Evolutionary conservation across 35 echinoderm and acorn worm genomes (phyloP).

Genomic region (Patiria miniata): DNA sequence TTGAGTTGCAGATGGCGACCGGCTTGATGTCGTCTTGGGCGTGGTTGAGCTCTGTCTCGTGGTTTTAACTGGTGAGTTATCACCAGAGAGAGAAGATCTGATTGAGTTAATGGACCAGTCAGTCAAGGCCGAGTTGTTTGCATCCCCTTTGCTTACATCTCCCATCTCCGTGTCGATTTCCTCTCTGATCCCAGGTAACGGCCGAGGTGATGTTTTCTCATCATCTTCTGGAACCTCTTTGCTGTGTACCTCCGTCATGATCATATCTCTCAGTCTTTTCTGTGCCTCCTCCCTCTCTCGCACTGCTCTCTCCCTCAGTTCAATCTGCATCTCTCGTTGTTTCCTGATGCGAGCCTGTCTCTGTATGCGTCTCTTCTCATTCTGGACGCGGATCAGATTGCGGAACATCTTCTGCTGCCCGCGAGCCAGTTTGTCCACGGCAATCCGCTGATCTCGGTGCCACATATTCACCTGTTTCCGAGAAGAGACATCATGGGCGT

Average conservation of each 20-base stretch:
- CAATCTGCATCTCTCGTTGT: slow-evolving; percentile 50
- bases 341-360: slow-evolving; percentile 50
- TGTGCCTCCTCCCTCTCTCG: slow-evolving; percentile 51
- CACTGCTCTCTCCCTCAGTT: slow-evolving; percentile 62
- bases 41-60: not conserved
- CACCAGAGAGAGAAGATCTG: not conserved
- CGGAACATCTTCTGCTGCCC: slow-evolving; percentile 63
- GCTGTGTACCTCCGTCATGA: slow-evolving; percentile 32
- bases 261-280: slow-evolving; percentile 30
- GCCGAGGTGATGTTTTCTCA: not conserved
- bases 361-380: slow-evolving; percentile 66
- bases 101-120: too few species aligned
- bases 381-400: slow-evolving; percentile 62
- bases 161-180: not conserved
- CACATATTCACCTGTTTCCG: slow-evolving; percentile 64
- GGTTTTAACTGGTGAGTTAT: not conserved
- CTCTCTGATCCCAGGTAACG: slow-evolving; percentile 16
- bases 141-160: too few species aligned
- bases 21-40: not conserved
- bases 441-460: slow-evolving; percentile 75
- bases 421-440: slow-evolving; percentile 51
- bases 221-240: not conserved
- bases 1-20: not conserved
- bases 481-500: slow-evolving; percentile 32
- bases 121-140: too few species aligned